Percentiles rank a stretch among this genome's conserved stretches.
Conservation (phyloP, 2,888 invertebrate species). For the Tribolium freemani region DNA sequence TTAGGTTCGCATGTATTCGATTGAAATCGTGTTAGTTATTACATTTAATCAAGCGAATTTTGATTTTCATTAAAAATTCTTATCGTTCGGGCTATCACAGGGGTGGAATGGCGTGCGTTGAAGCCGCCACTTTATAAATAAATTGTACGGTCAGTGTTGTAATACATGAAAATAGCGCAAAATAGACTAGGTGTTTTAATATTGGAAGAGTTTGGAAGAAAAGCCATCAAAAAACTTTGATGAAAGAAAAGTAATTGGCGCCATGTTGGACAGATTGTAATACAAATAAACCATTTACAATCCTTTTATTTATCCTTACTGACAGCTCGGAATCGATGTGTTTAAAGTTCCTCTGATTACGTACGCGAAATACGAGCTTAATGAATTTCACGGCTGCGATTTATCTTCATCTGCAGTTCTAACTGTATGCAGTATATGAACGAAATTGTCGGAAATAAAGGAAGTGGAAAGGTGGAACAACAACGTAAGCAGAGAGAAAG, state of each 20-base stretch:
- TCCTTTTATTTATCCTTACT: slow-evolving; percentile 39
- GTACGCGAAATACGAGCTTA: slow-evolving; percentile 33
- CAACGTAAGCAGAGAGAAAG: slow-evolving; percentile 54
- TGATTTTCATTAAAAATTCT: slow-evolving; percentile 17
- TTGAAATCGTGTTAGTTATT: slow-evolving; percentile 8
- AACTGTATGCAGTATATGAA: slow-evolving; percentile 48
- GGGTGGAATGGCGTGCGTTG: not conserved
- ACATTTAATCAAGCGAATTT: slow-evolving; percentile 2
- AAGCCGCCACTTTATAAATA: not conserved
- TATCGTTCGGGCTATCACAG: not conserved
- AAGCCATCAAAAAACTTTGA: slow-evolving; percentile 48
- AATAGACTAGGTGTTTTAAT: slow-evolving; percentile 1
- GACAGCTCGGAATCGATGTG: slow-evolving; percentile 45
- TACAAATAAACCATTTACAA: slow-evolving; percentile 34
- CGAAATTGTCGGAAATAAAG: slow-evolving; percentile 55
- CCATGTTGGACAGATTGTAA: slow-evolving; percentile 60
- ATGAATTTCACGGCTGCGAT: slow-evolving; percentile 32
- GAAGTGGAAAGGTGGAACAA: slow-evolving; percentile 53
- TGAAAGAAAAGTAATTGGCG: slow-evolving; percentile 60
- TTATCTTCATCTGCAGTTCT: slow-evolving; percentile 27
- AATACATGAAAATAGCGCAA: slow-evolving; percentile 15
- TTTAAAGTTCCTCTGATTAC: slow-evolving; percentile 42
- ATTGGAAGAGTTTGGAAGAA: slow-evolving; percentile 18
- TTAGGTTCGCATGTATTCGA: not conserved
- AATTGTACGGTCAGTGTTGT: slow-evolving; percentile 8